phyloP scores from a whole-genome alignment of 2,113 vertebrate genomes.

The Gorilla gorilla region DNA sequence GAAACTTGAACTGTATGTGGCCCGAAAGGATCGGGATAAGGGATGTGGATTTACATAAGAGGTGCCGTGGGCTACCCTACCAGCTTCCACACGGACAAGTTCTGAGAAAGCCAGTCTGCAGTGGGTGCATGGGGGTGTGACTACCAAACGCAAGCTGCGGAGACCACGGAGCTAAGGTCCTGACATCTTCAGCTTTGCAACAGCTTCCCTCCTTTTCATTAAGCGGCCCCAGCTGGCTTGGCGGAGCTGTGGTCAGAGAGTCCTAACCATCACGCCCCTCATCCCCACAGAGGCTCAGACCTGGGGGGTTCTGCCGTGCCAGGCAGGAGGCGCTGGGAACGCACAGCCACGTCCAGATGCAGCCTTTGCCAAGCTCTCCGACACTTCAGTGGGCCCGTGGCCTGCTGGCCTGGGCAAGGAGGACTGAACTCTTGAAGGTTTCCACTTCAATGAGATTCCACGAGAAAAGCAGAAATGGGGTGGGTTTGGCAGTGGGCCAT shows the following conservation, averaged over 20 bases:
- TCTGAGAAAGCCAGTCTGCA: neutral
- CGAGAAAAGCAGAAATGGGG: neutral
- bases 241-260: neutral
- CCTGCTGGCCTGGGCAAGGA: slow-evolving; percentile 7
- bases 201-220: neutral
- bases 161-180: neutral
- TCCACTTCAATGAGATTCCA: slow-evolving; percentile 7
- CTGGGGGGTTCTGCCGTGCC: too few species aligned
- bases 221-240: neutral
- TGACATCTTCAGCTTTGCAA: neutral
- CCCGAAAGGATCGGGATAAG: neutral
- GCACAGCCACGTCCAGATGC: neutral
- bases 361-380: neutral
- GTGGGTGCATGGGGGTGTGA: neutral
- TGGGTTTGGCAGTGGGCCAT: slow-evolving; percentile 19
- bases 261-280: fast-evolving
- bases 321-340: neutral
- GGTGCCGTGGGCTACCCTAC: fast-evolving
- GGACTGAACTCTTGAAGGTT: neutral
- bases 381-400: neutral
- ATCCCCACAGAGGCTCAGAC: neutral
- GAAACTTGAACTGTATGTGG: neutral
- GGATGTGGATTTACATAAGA: neutral
- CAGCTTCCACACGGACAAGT: fast-evolving
- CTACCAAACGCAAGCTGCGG: neutral